A percentile compares a stretch with the other conserved stretches of the same genome.
phyloP scores from a whole-genome alignment of 2,113 vertebrate genomes.

The rabbit (Oryctolagus cuniculus) region DNA sequence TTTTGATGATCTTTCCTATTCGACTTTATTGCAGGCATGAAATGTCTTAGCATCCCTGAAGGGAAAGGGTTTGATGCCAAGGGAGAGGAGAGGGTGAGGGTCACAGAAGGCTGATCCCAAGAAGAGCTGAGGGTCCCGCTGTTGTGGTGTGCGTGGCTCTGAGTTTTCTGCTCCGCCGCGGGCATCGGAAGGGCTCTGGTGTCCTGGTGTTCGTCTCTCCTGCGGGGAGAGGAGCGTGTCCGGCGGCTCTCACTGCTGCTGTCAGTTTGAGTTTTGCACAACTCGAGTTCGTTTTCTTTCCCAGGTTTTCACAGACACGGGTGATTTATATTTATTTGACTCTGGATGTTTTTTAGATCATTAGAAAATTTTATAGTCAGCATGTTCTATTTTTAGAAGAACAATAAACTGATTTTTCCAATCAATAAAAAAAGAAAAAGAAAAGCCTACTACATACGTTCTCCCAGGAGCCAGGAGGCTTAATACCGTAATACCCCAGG shows the following conservation, averaged over 20 bases:
- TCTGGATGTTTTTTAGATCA: not conserved
- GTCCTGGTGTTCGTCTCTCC: not conserved
- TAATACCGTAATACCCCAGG: not conserved
- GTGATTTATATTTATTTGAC: not conserved
- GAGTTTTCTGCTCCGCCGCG: not conserved
- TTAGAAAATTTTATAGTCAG: conserved; percentile 32
- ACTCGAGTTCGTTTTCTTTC: conserved; percentile 28
- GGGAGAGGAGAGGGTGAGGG: not conserved
- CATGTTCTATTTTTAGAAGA: conserved; percentile 45
- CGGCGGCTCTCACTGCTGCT: not conserved
- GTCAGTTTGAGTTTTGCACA: not conserved
- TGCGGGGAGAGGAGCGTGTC: not conserved
- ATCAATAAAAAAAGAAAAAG: not conserved
- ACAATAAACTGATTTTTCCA: conserved; percentile 18
- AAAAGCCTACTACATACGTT: not conserved
- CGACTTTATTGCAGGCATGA: conserved; percentile 2
- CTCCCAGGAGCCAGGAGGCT: not conserved
- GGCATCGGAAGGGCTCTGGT: not conserved
- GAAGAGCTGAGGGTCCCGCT: not conserved
- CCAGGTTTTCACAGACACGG: not conserved
- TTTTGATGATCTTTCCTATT: not conserved
- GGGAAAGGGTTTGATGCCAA: not conserved
- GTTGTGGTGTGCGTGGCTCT: not conserved
- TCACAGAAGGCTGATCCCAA: not conserved
- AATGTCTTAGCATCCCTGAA: not conserved